Conservation (phyloP, 2,797 vertebrate genomes). For the Mycteria americana region DNA sequence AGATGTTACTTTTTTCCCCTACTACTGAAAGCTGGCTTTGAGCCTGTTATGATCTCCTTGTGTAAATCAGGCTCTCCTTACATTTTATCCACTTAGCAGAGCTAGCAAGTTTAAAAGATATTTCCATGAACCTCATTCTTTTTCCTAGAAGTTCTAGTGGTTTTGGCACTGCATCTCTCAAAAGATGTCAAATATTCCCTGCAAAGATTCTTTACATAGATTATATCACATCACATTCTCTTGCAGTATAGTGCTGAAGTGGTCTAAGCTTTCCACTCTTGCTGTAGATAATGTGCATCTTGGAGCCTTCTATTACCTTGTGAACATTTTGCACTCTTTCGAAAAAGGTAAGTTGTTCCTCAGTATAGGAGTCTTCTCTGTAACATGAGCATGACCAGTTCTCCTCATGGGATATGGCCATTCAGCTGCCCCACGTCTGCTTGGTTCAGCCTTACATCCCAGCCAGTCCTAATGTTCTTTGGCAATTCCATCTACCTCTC, state of each 20-base stretch:
- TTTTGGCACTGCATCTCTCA: not conserved
- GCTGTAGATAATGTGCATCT: not conserved
- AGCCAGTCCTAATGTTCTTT: not conserved
- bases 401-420: not conserved
- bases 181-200: not conserved
- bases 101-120: not conserved
- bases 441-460: not conserved
- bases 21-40: not conserved
- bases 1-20: fast-evolving
- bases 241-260: not conserved
- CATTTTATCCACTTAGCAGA: not conserved
- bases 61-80: not conserved
- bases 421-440: not conserved
- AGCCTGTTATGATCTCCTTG: not conserved
- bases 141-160: not conserved
- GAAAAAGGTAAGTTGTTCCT: not conserved
- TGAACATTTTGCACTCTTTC: not conserved
- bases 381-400: not conserved
- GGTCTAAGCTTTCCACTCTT: not conserved
- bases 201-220: not conserved
- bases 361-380: not conserved
- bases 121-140: not conserved
- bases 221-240: not conserved
- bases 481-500: not conserved
- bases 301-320: not conserved